Evolutionary conservation across 2,888 invertebrate species (phyloP), one percentile per base, ranked within the genome.

Genomic region (Aspidiotus rigidus): DNA sequence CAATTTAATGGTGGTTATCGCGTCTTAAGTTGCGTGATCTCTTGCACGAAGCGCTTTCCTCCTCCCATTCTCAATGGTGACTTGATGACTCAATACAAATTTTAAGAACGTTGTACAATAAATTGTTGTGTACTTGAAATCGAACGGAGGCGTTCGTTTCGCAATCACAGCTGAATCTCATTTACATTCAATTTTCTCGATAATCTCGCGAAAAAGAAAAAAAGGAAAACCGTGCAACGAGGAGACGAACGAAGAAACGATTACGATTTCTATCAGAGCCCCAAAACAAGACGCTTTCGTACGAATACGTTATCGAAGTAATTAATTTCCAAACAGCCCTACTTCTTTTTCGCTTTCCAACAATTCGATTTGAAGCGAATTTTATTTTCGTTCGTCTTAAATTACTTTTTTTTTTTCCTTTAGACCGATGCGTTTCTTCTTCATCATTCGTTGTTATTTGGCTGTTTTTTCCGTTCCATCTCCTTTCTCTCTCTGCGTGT

Each of bases 351-450:
- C 66, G 44, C 66, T 57, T 57, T 49, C 41, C 39, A 57, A 66
- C 66, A 66, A 66, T 66, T 66, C 66, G 66, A 66, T 66, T 66
- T 16, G 59, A 66, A 57, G 59, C 59, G 49, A 66, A 66, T 66
- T 66, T 59, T 57, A 41, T 59, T 59, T 49, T 59, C 13, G 8
- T 28, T 17, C 10, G 13, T 17, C 42, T 66, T 28, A 16, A 44
- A 57, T 59, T 66, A 57, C 28, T 57, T 66, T 60, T 66, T 49
- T 8, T 59, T 28, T 9, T 28, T 39, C 59, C 59, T 17, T 6
- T n/a, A 55, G 17, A 3, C 7, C 5, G 17, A 8, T 8, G 6
- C 56, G 17, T 55, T n/a, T 17, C 56, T 3, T 55, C 56, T 3
- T 9, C 53, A 13, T 15, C 17, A 9, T 55, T 9, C 16, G 15